These are phyloP conservation scores for Hormaphis cornu DNA, from an alignment of 1,140 invertebrate genomes.

Conservation along the genomic window DNA sequence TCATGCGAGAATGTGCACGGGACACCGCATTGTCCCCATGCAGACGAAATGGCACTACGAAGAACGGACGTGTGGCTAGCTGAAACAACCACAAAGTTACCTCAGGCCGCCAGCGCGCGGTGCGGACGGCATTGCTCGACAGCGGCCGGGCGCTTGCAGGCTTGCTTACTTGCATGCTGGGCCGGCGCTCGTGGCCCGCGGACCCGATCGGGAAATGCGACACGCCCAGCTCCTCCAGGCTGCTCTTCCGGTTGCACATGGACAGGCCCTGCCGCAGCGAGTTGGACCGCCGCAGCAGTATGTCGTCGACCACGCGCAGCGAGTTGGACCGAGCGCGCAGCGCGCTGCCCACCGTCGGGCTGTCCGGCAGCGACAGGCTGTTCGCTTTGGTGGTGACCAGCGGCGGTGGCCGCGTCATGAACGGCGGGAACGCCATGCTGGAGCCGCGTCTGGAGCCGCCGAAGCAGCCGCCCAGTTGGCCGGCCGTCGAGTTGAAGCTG, in stretches of 20 bases:
- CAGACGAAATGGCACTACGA: background rate
- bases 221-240: constrained; percentile 74
- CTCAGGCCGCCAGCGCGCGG: constrained; percentile 24
- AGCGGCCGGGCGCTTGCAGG: constrained; percentile 11
- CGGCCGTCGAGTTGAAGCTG: constrained; percentile 71
- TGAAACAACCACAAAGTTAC: constrained; percentile 31
- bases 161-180: constrained; percentile 34
- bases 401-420: constrained; percentile 57
- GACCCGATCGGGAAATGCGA: constrained; percentile 45
- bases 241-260: constrained; percentile 60
- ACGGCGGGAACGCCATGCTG: constrained; percentile 44
- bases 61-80: constrained; percentile 8
- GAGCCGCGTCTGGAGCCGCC: constrained; percentile 43
- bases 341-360: constrained; percentile 61
- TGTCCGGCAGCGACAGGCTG: constrained; percentile 76
- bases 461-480: constrained; percentile 40
- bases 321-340: constrained; percentile 74
- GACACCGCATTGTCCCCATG: no score
- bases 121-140: constrained; percentile 22
- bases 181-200: constrained; percentile 30
- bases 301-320: constrained; percentile 71
- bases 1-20: no score
- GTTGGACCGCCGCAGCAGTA: constrained; percentile 68
- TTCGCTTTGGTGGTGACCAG: constrained; percentile 74
- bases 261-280: constrained; percentile 67